Percentiles rank a stretch among this genome's conserved stretches.
Conservation (phyloP, 2,888 invertebrate genomes). For the Ophion obscuratus region DNA sequence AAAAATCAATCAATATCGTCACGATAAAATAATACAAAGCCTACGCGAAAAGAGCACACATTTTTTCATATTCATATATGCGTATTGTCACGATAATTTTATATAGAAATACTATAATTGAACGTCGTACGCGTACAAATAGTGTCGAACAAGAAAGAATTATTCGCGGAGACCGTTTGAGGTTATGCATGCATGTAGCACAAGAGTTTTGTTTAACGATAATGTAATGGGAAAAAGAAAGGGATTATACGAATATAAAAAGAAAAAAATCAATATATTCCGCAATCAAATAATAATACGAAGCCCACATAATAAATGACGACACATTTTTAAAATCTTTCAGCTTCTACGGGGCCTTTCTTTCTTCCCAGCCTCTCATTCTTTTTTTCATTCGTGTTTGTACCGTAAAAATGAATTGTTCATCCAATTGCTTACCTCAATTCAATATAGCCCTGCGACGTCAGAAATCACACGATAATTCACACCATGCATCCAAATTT, state of each 20-base stretch:
- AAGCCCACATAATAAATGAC: background rate
- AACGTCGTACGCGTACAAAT: background rate
- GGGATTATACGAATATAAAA: background rate
- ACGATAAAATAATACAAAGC: conserved; percentile 4
- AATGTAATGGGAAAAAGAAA: conserved; percentile 8
- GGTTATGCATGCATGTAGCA: conserved; percentile 2
- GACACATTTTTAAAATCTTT: background rate
- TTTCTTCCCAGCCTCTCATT: conserved; percentile 1
- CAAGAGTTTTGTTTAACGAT: conserved; percentile 5
- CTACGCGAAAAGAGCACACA: conserved; percentile 23
- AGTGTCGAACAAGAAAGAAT: conserved; percentile 12
- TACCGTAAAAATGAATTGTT: conserved; percentile 4
- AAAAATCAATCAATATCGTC: conserved; percentile 11
- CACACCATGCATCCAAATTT: conserved; percentile 5
- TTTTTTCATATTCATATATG: conserved; percentile 17
- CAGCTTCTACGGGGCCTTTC: background rate
- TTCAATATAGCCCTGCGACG: conserved; percentile 70
- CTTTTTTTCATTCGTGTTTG: background rate
- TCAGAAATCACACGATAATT: conserved; percentile 12
- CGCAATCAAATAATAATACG: conserved; percentile 19
- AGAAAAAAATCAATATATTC: conserved; percentile 14
- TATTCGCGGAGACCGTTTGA: background rate
- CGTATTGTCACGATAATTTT: conserved; percentile 18
- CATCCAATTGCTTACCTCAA: background rate
- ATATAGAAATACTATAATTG: background rate